Conservation (phyloP, 1,140 invertebrate genomes). For the Caenorhabditis briggsae region DNA sequence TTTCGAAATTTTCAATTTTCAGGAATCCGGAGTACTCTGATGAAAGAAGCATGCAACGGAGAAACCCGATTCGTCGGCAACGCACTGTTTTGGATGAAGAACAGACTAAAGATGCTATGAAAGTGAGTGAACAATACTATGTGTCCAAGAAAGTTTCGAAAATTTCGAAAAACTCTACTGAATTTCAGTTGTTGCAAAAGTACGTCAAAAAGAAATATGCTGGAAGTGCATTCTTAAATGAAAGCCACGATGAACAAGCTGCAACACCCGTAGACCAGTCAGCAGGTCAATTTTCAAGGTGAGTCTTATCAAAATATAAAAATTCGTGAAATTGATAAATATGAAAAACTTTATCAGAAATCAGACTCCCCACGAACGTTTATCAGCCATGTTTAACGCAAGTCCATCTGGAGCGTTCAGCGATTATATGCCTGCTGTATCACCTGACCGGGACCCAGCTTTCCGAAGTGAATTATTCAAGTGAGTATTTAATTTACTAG, state of each 20-base stretch:
- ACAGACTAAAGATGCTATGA: conserved; percentile 38
- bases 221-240: background rate
- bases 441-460: background rate
- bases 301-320: too few relatives aligned
- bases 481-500: too few relatives aligned
- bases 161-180: background rate
- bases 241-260: background rate
- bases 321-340: background rate
- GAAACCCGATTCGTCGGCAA: conserved; percentile 49
- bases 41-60: conserved; percentile 48
- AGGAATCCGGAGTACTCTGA: conserved; percentile 46
- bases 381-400: background rate
- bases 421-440: background rate
- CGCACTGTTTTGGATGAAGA: conserved; percentile 26
- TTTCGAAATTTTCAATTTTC: background rate
- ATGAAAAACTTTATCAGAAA: background rate
- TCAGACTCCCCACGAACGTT: conserved; percentile 7
- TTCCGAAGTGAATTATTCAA: background rate
- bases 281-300: conserved; percentile 4
- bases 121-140: conserved; percentile 1
- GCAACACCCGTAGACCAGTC: background rate
- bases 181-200: conserved; percentile 23
- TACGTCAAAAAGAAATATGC: background rate
- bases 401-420: background rate
- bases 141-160: background rate